Evolutionary conservation across 2,113 vertebrate genomes (phyloP).

Genomic region (Myrmecophaga tridactyla): DNA sequence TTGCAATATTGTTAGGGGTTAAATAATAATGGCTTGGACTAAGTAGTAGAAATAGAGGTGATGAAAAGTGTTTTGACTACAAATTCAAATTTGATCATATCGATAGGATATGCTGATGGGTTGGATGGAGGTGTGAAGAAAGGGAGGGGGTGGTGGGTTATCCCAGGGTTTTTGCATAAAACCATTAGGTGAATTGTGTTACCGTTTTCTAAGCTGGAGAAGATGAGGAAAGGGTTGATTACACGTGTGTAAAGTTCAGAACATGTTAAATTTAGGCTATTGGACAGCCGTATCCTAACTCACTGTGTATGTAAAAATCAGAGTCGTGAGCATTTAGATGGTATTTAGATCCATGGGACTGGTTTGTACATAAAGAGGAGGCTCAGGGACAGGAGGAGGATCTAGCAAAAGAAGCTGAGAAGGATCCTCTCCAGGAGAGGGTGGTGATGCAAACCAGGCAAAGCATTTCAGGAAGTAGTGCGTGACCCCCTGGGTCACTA

Average conservation of each 20-base stretch:
- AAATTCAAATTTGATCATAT: neutral
- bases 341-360: neutral
- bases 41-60: neutral
- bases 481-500: neutral
- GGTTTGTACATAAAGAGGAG: neutral
- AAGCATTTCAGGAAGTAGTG: neutral
- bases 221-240: neutral
- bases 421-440: neutral
- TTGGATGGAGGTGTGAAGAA: neutral
- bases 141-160: neutral
- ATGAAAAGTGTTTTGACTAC: neutral
- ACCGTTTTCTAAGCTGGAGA: neutral
- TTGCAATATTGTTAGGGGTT: neutral
- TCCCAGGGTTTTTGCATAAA: neutral
- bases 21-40: neutral
- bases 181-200: neutral
- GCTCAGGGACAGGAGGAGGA: no score
- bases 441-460: neutral
- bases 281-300: neutral
- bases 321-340: neutral
- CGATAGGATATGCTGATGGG: no score
- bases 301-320: neutral
- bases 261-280: neutral
- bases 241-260: neutral
- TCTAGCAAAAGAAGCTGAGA: neutral